These are phyloP conservation scores for Bursaphelenchus okinawaensis DNA, from an alignment of 2,888 invertebrate genomes.

Conservation along the genomic window DNA sequence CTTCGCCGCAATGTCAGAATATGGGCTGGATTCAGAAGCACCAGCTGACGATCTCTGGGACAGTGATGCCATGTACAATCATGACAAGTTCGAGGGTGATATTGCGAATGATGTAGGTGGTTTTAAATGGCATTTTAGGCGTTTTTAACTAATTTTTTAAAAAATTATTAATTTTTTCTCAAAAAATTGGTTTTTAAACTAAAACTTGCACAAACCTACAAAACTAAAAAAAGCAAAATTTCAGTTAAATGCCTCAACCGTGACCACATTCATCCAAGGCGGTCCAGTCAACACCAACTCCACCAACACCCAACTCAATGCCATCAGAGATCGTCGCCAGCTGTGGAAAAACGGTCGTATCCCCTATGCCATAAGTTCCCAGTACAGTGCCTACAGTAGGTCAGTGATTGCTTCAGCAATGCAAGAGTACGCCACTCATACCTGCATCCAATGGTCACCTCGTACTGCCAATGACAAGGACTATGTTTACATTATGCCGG, in stretches of 20 bases:
- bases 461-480: slow-evolving; percentile 46
- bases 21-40: background rate
- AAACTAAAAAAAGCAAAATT: slow-evolving; percentile 13
- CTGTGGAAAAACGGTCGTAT: slow-evolving; percentile 52
- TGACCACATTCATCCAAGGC: slow-evolving; percentile 46
- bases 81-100: slow-evolving; percentile 54
- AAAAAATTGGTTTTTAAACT: background rate
- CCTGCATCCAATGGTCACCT: slow-evolving; percentile 56
- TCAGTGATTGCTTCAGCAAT: slow-evolving; percentile 54
- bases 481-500: slow-evolving; percentile 56
- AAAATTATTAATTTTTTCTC: no score
- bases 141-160: background rate
- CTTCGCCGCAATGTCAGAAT: slow-evolving; percentile 27
- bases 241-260: slow-evolving; percentile 49
- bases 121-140: background rate
- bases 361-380: slow-evolving; percentile 52
- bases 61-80: slow-evolving; percentile 54
- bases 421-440: slow-evolving; percentile 52
- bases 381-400: slow-evolving; percentile 55
- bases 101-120: slow-evolving; percentile 52
- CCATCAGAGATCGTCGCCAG: slow-evolving; percentile 52
- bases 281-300: slow-evolving; percentile 26
- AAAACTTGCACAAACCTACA: background rate
- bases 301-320: slow-evolving; percentile 43
- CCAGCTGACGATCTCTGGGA: slow-evolving; percentile 35